phyloP scores from a whole-genome alignment of 2,113 vertebrate species.

The Apodemus speciosus region DNA sequence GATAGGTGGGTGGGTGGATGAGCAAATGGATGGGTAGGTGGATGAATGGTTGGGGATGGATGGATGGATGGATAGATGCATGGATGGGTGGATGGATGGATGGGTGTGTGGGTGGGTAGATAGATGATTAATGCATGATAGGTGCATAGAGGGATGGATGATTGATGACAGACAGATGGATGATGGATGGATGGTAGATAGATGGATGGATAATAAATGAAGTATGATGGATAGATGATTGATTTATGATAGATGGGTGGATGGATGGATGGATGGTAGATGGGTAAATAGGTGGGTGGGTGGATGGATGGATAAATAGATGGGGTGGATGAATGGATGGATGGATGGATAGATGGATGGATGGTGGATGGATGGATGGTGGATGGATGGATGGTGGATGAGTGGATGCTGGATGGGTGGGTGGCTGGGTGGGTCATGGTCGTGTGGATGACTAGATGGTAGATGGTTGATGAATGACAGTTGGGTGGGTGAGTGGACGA shows the following conservation, averaged over 20 bases:
- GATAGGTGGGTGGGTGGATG: background rate
- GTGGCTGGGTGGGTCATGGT: background rate
- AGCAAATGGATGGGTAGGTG: too few species aligned
- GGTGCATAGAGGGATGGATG: background rate
- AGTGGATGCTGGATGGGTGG: background rate
- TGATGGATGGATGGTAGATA: background rate
- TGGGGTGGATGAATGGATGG: background rate
- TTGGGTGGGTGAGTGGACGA: background rate
- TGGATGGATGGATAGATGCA: background rate
- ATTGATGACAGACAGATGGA: too few species aligned
- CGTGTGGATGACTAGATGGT: background rate
- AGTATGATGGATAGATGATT: background rate
- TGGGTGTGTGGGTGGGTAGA: fast-evolving
- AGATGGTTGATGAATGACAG: background rate
- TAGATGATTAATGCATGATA: too few species aligned
- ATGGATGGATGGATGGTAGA: background rate
- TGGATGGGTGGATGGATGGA: too few species aligned
- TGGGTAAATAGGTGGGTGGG: background rate
- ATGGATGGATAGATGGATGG: background rate
- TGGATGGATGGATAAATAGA: background rate
- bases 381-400: too few species aligned
- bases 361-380: background rate
- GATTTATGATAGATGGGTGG: background rate
- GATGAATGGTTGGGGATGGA: background rate
- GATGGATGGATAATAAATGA: background rate